Conservation (phyloP, 2,113 vertebrate genomes). For the Leptocoma aspasia region DNA sequence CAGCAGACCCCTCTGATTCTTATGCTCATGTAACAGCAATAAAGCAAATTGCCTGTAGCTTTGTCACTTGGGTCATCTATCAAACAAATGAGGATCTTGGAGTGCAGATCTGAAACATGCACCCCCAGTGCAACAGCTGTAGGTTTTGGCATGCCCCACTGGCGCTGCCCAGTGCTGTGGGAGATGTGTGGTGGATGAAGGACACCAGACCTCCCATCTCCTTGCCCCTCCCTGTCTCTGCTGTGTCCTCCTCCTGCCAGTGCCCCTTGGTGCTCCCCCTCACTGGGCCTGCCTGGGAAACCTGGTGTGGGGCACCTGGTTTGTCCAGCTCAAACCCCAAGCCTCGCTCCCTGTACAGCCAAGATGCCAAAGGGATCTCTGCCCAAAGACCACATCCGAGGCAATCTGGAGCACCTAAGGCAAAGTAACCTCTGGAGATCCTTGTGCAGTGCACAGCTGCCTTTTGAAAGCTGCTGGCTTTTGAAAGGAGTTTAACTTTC, state of each 20-base stretch:
- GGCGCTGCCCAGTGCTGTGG: not conserved
- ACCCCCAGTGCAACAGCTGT: not conserved
- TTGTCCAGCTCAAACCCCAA: not conserved
- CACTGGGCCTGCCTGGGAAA: not conserved
- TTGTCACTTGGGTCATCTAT: not conserved
- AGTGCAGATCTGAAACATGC: not conserved
- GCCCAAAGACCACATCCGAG: not conserved
- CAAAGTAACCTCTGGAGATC: not conserved
- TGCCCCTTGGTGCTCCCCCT: not conserved
- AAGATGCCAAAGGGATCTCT: not conserved
- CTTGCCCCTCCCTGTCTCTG: rapidly evolving
- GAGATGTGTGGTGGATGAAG: not conserved
- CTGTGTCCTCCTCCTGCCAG: not conserved
- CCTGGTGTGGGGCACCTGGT: rapidly evolving
- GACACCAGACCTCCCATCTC: not conserved
- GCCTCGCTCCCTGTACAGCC: not conserved
- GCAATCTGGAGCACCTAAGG: not conserved
- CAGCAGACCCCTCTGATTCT: not conserved
- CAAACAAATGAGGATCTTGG: not conserved
- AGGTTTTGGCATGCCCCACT: not conserved
- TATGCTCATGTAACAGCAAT: not conserved
- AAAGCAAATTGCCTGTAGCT: conserved; percentile 2
- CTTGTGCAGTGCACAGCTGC: not conserved
- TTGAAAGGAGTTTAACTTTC: not conserved
- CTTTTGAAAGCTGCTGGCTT: not conserved